Base-by-base conservation (phyloP, 2,113 vertebrate genomes). In the Benitochromis conjunctus region DNA sequence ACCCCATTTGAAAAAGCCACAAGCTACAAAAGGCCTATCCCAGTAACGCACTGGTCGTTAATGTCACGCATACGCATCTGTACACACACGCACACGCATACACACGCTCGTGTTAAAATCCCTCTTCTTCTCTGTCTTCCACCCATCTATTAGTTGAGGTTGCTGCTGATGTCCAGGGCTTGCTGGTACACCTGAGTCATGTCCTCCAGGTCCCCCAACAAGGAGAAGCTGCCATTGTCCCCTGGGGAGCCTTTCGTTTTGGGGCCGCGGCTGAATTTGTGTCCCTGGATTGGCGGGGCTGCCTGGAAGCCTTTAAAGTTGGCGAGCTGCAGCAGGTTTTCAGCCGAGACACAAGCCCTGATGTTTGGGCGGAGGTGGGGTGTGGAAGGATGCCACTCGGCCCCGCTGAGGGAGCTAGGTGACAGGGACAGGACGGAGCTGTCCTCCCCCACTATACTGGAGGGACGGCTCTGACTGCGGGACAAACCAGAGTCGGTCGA, bases 111-210 rank as follows among this genome's bases (percentile, higher is more conserved):
- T 24, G 79, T 64, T 87, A 29, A 18, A 53, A 77, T 62, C 80
- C 48, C 48, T 86, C 81, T 89, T 82, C 81, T 56, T 88, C 86
- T 88, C 66, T 86, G 80, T 81, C 62, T 91, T 83, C 90, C 87
- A 82, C 91, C 90, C 79, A 7, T 77, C 82, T 87, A 64, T 91
- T 94, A 93, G 76, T 91, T 98, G 92, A 99, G 96, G 84, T 97
- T 98, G 96, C 95, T 97, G 95, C 97, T 98, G 92, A 99, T 99
- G 95, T 98, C 98, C 92, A 99, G 96, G 90, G 98, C 98, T 96
- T 99, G 98, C 95, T 99, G 98, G 94, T 99, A 99, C 92, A 99
- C 98, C 97, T 98, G 99, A 97, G 98, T 99, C 96, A 99, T 97
- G 53, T 99, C 98, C 86, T 99, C 98, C 97, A 99, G 97, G 94